Base-by-base conservation (phyloP, 1,140 invertebrate genomes). In the Elysia chlorotica region DNA sequence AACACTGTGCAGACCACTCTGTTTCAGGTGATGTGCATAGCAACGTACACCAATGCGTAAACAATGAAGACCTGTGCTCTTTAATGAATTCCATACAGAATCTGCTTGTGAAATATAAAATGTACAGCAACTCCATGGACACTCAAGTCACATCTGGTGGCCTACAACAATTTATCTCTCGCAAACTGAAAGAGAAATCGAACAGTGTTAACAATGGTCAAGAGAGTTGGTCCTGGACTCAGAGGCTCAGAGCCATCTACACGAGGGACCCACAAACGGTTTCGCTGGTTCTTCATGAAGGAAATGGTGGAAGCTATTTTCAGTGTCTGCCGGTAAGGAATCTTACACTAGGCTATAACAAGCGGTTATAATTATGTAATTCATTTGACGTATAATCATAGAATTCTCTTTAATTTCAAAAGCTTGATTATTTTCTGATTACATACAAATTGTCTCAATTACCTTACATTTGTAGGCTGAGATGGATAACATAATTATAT, bases 21-120 rank as follows among this genome's bases (percentile, higher is more conserved):
- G 41, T n/a, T 37, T 31, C 30, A 14, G 30, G 19, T 41, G 36
- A 41, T 65, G n/a, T 23, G 23, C 63, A 38, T 35, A 2, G 59
- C 19, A 62, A 62, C 21, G 17, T 21, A 4, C 31, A 62, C 6
- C 59, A 62, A 19, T 19, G n/a, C n/a, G n/a, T 62, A 25, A 54
- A 69, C 59, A 35, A 71, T 48, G 59, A 71, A 1, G 59, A 57
- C 28, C 23, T 63, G n/a, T 31, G 23, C 2, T 23, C 28, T 28
- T 71, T 71, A 48, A 31, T 71, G 36, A 31, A 10, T 17, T 71
- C 59, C 30, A 37, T 71, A 17, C 82, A 76, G 72, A 72, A 76
- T 54, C 71, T 84, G 33, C 71, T 84, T 17, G 72, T 73, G 25
- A 82, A 80, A 70, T 84, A 84, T 63, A 81, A 72, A 69, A 83